Evolutionary conservation across 2,113 vertebrate species (phyloP), one percentile per base, ranked within the genome.

Genomic region (Neogobius melanostomus): DNA sequence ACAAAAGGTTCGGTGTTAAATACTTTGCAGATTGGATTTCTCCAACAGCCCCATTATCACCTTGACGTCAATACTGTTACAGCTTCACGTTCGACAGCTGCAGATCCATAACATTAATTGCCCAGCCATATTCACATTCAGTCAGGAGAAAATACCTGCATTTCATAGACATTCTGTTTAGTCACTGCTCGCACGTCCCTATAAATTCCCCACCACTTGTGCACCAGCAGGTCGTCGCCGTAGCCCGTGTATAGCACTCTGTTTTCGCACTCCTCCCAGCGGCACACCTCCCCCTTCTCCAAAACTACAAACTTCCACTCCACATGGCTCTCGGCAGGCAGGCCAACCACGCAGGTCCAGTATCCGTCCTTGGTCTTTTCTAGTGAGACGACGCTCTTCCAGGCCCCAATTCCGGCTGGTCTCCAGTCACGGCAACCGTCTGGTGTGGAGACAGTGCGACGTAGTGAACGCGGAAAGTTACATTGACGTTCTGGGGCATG

Each of bases 241-340:
- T 68, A 87, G 45, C 94, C 94, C 0, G 93, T 96, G 53, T 93
- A 82, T 5, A 99, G 89, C 50, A 70, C 82, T 8, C 96, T 94
- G 47, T 99, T 98, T 43, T 72, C 52, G 0, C 97, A 96, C 82
- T 98, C 97, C 88, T 99, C 97, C 97, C 97, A 99, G 9, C 96
- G 95, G 16, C 80, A 89, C 43, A 98, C 91, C 57, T 89, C 85
- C 2, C 94, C 96, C 0, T 95, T 88, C 60, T 99, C 95, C 81
- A 98, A 89, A 74, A 98, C 60, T 51, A 98, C 93, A 67, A 98
- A 98, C 82, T 99, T 99, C 97, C 97, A 98, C 85, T 97, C 93
- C 15, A 98, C 74, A 28, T 80, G 90, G 17, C 86, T 92, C 74
- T 95, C 93, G 0, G 68, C 84, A 0, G 97, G 97, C 21, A 99